Base-by-base conservation (phyloP, 2,797 vertebrate species). In the Cichlasoma orientale region DNA sequence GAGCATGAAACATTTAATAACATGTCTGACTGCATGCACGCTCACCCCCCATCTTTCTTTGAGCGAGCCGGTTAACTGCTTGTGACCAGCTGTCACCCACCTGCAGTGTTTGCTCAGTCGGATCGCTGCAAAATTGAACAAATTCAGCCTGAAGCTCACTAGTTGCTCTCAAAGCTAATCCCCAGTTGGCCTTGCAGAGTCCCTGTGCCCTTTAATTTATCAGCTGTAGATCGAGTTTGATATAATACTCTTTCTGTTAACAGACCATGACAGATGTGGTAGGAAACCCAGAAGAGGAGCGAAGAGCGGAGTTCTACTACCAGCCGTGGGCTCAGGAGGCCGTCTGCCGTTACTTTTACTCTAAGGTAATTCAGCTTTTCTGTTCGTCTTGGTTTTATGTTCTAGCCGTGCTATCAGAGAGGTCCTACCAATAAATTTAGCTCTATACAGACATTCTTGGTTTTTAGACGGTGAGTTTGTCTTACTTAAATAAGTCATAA, bases 321-420 rank as follows among this genome's bases (percentile, higher is more conserved):
- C 98, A 99, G 93, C 98, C 98, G 0, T 99, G 98, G 98, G 98
- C 98, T 75, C 98, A 99, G 93, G 98, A 99, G 88, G 98, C 98
- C 0, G 98, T 99, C 69, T 99, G 98, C 92, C 96, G 98, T 82
- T 99, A 99, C 92, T 99, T 99, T 94, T 99, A 98, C 94, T 99
- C 98, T 75, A 99, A 99, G 97, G 98, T 99, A 90, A 87, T 27
- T 18, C 2, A 0, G 25, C 33, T 16, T 52, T 66, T 6, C 14
- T 54, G 63, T 52, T 75, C 8, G 2, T 61, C 14, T 58, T 74
- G 4, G 1, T 33, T 29, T 25, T 21, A 27, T n/a, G 3, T 11
- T 21, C 18, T 52, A 36, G 29, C 2, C 27, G 5, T 44, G 14
- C 4, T 12, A 23, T 1, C 3, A 6, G 3, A 2, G 4, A 8